These are phyloP conservation scores for Asarcornis scutulata DNA, from an alignment of 2,113 vertebrate genomes.

Conservation along the genomic window DNA sequence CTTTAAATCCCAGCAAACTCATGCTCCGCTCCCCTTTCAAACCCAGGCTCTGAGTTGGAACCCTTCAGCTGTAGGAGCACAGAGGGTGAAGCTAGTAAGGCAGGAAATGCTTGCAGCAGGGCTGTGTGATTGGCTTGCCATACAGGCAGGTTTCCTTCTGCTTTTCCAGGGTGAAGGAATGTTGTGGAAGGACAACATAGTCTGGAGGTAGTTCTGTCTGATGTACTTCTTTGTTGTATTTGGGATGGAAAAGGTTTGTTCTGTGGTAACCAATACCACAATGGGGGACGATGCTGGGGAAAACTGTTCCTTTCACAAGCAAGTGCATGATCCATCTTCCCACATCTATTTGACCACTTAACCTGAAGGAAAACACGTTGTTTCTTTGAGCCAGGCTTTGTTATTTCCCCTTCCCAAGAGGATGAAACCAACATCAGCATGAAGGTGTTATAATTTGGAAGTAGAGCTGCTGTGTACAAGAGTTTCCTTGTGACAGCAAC, in stretches of 20 bases:
- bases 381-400: not conserved
- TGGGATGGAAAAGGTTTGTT: not conserved
- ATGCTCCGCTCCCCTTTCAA: not conserved
- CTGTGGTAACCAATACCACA: not conserved
- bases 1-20: not conserved
- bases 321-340: not conserved
- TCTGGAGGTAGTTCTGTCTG: not conserved
- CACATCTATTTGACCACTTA: not conserved
- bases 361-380: not conserved
- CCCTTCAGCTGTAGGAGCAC: not conserved
- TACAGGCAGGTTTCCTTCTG: not conserved
- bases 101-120: not conserved
- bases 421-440: not conserved
- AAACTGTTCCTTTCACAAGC: not conserved
- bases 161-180: conserved; percentile 9
- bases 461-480: not conserved
- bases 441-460: not conserved
- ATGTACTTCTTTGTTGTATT: not conserved
- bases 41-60: not conserved
- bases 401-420: not conserved
- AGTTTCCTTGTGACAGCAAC: not conserved
- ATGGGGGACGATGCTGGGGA: not conserved
- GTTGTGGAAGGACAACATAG: not conserved
- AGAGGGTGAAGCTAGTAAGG: not conserved
- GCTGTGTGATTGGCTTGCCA: not conserved